Percentiles rank a stretch among this genome's conserved stretches.
Evolutionary conservation across 2,113 vertebrate species (phyloP).

Genomic region (Xenotilapia longispinis): DNA sequence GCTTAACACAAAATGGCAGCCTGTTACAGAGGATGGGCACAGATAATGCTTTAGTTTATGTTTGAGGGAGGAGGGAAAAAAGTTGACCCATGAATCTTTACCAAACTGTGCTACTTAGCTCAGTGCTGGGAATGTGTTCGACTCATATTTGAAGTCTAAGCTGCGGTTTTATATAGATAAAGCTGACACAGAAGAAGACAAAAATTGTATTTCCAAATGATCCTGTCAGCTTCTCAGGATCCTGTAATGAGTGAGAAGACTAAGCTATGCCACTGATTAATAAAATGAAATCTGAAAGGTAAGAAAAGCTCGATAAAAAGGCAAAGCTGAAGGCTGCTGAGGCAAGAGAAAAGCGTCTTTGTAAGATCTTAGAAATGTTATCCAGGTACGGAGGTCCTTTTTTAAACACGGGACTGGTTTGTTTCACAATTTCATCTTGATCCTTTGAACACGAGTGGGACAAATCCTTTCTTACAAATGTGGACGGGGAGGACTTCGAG

Average conservation of each 20-base stretch:
- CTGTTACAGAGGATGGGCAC: slow-evolving; percentile 6
- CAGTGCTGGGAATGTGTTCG: background rate
- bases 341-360: slow-evolving; percentile 31
- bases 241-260: slow-evolving; percentile 35
- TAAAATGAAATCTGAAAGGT: slow-evolving; percentile 59
- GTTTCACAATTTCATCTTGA: slow-evolving; percentile 38
- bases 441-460: slow-evolving; percentile 32
- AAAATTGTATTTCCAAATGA: background rate
- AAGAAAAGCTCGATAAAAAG: slow-evolving; percentile 52
- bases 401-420: slow-evolving; percentile 23
- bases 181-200: background rate
- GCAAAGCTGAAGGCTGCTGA: slow-evolving; percentile 13
- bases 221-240: background rate
- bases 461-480: slow-evolving; percentile 51
- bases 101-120: background rate
- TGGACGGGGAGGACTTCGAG: slow-evolving; percentile 20
- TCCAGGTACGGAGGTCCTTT: slow-evolving; percentile 23
- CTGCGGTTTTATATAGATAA: background rate
- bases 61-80: background rate
- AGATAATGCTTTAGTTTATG: background rate
- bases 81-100: background rate
- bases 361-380: slow-evolving; percentile 42
- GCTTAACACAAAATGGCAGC: slow-evolving; percentile 54
- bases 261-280: slow-evolving; percentile 53
- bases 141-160: background rate